Conservation (phyloP, 2,113 vertebrate genomes). For the Hepsetus odoe region DNA sequence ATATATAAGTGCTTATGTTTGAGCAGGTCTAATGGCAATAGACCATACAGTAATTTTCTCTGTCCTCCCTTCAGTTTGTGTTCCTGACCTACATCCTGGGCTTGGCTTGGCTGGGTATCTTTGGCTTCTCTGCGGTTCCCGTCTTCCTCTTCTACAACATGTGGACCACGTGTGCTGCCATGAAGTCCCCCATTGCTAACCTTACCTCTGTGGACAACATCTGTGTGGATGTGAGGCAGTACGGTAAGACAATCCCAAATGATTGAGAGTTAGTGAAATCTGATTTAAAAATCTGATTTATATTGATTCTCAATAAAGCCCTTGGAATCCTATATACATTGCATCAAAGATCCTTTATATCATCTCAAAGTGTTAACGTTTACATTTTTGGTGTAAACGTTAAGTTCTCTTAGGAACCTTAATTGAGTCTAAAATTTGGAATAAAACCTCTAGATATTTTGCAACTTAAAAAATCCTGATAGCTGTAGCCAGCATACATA, state of each 20-base stretch:
- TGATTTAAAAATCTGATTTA: not conserved
- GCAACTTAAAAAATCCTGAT: too few relatives aligned
- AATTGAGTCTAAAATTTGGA: too few relatives aligned
- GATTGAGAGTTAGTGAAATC: not conserved
- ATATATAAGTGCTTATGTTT: not conserved
- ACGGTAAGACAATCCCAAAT: slow-evolving; percentile 74
- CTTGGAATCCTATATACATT: not conserved
- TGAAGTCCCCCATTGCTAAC: slow-evolving; percentile 87
- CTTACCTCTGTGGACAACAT: slow-evolving; percentile 90
- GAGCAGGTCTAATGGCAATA: not conserved
- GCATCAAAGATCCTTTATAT: too few relatives aligned
- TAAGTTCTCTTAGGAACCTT: too few relatives aligned
- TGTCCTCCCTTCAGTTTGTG: slow-evolving; percentile 82
- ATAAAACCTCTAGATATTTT: too few relatives aligned
- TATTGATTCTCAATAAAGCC: not conserved
- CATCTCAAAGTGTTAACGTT: too few relatives aligned
- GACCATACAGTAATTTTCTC: slow-evolving; percentile 15
- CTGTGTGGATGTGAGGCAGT: slow-evolving; percentile 97
- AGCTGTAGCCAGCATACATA: too few relatives aligned
- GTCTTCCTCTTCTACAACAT: slow-evolving; percentile 98
- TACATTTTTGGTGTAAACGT: too few relatives aligned
- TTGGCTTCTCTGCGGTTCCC: slow-evolving; percentile 94
- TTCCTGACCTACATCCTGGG: slow-evolving; percentile 95
- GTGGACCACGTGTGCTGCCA: slow-evolving; percentile 91
- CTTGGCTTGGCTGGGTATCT: slow-evolving; percentile 93